Evolutionary conservation across 2,113 vertebrate species (phyloP), one percentile per base, ranked within the genome.

Genomic region (Tiliqua scincoides): DNA sequence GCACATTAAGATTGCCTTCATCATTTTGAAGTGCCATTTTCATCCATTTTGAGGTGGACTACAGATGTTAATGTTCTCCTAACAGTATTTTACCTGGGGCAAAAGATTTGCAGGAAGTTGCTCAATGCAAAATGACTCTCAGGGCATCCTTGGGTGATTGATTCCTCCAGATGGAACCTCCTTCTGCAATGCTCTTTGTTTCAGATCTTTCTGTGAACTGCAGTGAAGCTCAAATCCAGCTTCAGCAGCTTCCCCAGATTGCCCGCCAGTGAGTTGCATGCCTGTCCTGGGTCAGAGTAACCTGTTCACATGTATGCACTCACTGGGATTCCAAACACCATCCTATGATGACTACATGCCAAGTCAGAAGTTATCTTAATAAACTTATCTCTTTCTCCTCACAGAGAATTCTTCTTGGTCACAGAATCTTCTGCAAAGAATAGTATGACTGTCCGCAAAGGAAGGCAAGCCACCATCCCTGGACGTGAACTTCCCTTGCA

Each of bases 401-500:
- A 5, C 92, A 96, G 96, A 27, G 95, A 96, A 85, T 72, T 87
- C 27, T 82, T 95, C 84, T 89, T 84, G 0, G 11, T 94, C 17
- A 93, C 93, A 30, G 91, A 87, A 76, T 85, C 88, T 4, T 87
- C 85, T 0, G 79, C 87, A 37, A 92, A 79, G 40, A 74, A 79
- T 77, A 85, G 71, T 80, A 90, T 70, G 62, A 84, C 67, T 0
- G 0, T 79, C 25, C 88, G 79, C 40, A 96, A 90, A 71, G 86
- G 92, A 83, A 91, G 93, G 54, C 65, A 6, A 0, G 85, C 86
- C 61, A 72, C 43, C 0, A 0, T 91, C 59, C 84, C 94, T 0
- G 95, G 87, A 0, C 76, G 32, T 81, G 92, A 95, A 30, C 48
- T 95, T 3, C 89, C 93, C 52, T 87, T 96, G 87, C 93, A 96